Base-by-base conservation (phyloP, 1,140 invertebrate genomes). In the Lucilia sericata region DNA sequence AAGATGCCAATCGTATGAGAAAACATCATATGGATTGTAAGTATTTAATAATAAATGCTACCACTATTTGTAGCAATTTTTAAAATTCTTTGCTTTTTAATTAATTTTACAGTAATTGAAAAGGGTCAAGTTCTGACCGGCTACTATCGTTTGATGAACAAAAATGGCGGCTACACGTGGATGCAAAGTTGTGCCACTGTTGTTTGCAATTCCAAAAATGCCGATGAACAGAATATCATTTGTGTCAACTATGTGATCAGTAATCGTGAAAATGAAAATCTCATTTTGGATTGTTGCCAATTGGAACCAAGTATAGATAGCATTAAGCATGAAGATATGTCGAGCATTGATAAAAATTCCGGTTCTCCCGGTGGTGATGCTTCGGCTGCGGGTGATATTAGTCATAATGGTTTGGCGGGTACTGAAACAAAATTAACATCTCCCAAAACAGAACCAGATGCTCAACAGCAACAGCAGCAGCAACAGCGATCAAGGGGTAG, bases 81-180 rank as follows among this genome's bases (percentile, higher is more conserved):
- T 70, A 5, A 55, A 74, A 80, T 81, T 85, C 86, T 86, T 87
- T 89, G 91, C 87, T 91, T 95, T 30, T 30, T 30, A 30, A 2
- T 30, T 30, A 30, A 30, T 30, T 30, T 94, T 84, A 0, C 92
- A 99, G 98, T 99, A 91, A 96, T 99, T 87, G 95, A 96, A 90
- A 99, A 99, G 92, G 98, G 98, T 7, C 98, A 99, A 92, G 97
- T 99, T 36, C 93, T 99, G 91, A 98, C 97, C 8, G 96, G 97
- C 90, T 99, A 99, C 92, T 99, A 98, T 91, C 94, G 98, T 88
- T 88, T 99, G 86, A 98, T 99, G 95, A 99, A 98, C 92, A 98
- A 98, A 91, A 96, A 94, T 86, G 98, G 98, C 7, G 98, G 98
- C 3, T 99, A 96, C 92, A 97, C 97, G 42, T 99, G 98, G 98